Conservation (phyloP, 2,113 vertebrate species). For the Perccottus glenii region DNA sequence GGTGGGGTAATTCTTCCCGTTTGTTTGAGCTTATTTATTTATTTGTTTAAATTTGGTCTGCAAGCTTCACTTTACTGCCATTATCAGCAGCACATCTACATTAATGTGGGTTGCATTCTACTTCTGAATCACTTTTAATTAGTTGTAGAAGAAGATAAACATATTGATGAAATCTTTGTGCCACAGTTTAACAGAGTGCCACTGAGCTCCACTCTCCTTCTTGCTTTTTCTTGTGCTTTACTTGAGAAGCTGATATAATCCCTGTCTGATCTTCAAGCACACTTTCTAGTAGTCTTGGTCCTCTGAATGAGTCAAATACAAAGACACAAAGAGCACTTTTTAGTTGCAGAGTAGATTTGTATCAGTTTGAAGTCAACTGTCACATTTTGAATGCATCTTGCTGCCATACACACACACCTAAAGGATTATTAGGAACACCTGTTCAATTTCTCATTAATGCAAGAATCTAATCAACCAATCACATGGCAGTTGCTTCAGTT, state of each 20-base stretch:
- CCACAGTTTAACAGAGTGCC: neutral
- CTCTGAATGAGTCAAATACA: slow-evolving; percentile 26
- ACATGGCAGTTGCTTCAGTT: too few species aligned
- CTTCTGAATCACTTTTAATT: slow-evolving; percentile 72
- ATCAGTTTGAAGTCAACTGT: slow-evolving; percentile 23
- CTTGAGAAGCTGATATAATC: slow-evolving; percentile 9
- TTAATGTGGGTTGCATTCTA: slow-evolving; percentile 50
- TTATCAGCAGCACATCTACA: slow-evolving; percentile 52
- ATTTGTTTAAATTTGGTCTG: slow-evolving; percentile 70
- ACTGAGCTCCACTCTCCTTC: slow-evolving; percentile 16
- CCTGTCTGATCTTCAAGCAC: slow-evolving; percentile 8
- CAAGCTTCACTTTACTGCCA: slow-evolving; percentile 50
- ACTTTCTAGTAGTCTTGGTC: slow-evolving; percentile 31
- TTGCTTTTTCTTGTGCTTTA: slow-evolving; percentile 22
- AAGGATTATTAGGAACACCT: too few species aligned
- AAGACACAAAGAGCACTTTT: slow-evolving; percentile 12
- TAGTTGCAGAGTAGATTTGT: slow-evolving; percentile 19
- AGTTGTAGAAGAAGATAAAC: slow-evolving; percentile 44
- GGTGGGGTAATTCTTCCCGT: slow-evolving; percentile 59
- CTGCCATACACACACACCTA: neutral
- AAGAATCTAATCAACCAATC: too few species aligned
- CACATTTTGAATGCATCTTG: slow-evolving; percentile 17
- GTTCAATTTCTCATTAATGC: too few species aligned
- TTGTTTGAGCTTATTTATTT: slow-evolving; percentile 72
- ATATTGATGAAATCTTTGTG: slow-evolving; percentile 31